phyloP scores from a whole-genome alignment of 1,140 invertebrate genomes.

The Papilio polyxenes region DNA sequence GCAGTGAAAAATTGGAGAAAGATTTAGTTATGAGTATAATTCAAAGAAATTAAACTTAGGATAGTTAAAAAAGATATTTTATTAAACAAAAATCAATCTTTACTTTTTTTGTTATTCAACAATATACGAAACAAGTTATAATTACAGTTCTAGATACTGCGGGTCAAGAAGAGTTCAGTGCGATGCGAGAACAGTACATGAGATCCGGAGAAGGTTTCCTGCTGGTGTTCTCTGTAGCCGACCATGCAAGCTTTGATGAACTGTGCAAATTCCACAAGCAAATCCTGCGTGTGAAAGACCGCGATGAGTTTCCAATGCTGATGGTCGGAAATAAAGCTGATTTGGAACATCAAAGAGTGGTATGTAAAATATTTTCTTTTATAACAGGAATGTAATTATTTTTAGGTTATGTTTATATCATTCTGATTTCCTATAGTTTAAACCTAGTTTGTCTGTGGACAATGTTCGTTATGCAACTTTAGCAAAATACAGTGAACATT shows the following conservation, averaged over 20 bases:
- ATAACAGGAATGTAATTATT: not conserved
- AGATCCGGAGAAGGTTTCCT: conserved; percentile 97
- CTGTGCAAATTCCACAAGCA: conserved; percentile 96
- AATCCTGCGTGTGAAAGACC: conserved; percentile 95
- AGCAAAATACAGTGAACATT: too few species aligned
- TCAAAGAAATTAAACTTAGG: too few species aligned
- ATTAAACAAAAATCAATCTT: too few species aligned
- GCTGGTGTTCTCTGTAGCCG: conserved; percentile 95
- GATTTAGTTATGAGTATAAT: too few species aligned
- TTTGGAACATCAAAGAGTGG: conserved; percentile 92
- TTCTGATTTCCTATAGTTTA: too few species aligned
- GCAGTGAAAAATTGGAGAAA: too few species aligned
- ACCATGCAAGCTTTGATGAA: conserved; percentile 96
- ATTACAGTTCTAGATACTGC: conserved; percentile 95
- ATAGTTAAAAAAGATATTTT: too few species aligned
- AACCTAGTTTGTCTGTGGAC: too few species aligned
- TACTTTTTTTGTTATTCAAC: too few species aligned
- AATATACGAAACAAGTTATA: not conserved
- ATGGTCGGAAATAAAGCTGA: conserved; percentile 99
- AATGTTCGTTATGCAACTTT: too few species aligned
- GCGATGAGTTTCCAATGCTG: conserved; percentile 97
- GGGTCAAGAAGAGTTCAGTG: conserved; percentile 98
- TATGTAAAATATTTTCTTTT: conserved; percentile 62
- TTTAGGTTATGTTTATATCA: too few species aligned
- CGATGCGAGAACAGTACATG: conserved; percentile 98